Evolutionary conservation across 2,888 invertebrate genomes (phyloP), one percentile per base, ranked within the genome.

Genomic region (Deroplatys truncata): DNA sequence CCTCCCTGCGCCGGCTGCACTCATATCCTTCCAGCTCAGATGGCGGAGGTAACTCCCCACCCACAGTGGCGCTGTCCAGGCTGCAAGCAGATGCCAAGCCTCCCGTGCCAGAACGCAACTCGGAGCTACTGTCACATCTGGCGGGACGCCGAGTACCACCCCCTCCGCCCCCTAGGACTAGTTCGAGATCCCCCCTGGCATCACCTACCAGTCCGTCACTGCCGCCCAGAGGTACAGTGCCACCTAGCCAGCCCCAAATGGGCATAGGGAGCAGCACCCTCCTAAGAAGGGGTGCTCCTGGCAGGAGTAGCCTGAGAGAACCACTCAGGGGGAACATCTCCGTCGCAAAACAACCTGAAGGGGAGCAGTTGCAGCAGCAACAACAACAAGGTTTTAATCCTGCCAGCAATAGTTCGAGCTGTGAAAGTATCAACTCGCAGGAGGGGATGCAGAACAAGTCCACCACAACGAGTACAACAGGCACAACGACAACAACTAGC

Each of bases 161-260:
- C 28, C 98, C 97, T n/a, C 97, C 98, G 56, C 98, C 98, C 49
- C 98, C 98, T n/a, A 95, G 98, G 91, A 98, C 98, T 91, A 97
- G 97, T 92, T 98, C 98, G 87, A 96, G 97, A 92, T 98, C 98
- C 28, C 98, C 98, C 1, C 94, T 98, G 92, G 97, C 97, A 35
- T 98, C 98, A 86, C 98, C 98, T 29, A 96, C 97, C 84, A 96
- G 96, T 91, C 96, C 97, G 31, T 95, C 95, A 92, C 93, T 96
- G 89, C 96, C 96, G 4, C 95, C 95, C 35, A 94, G 95, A 90
- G 91, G 93, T 93, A 88, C 13, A n/a, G 89, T 89, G 31, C 90
- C 91, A 90, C 90, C 91, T 84, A 84, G 90, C 88, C 89, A 91
- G 90, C 90, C 91, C 88, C 89, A 92, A 90, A 91, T 91, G 91